These are phyloP conservation scores for Siniperca chuatsi DNA, from an alignment of 2,113 vertebrate species.

Conservation along the genomic window DNA sequence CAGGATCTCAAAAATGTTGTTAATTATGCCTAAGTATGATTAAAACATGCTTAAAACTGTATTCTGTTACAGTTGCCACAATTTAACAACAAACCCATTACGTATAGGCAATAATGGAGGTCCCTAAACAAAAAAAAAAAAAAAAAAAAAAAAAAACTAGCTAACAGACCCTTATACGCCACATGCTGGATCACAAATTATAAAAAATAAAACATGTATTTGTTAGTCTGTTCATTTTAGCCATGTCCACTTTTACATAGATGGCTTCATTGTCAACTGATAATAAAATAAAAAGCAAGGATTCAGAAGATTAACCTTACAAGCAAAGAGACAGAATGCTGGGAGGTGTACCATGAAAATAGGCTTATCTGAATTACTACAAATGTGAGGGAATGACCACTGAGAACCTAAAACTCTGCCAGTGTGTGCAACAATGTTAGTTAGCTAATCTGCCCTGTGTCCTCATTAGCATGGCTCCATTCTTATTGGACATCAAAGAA, in stretches of 20 bases:
- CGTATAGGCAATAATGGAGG: neutral
- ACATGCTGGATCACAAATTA: neutral
- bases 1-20: conserved; percentile 23
- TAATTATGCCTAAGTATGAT: neutral
- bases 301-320: neutral
- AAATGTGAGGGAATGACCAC: neutral
- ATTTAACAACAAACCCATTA: neutral
- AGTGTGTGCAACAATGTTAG: conserved; percentile 1
- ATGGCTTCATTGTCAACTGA: neutral
- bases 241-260: neutral
- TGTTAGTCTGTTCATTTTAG: neutral
- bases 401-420: neutral
- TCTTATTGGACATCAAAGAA: conserved; percentile 24
- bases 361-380: neutral
- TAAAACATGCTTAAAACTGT: neutral
- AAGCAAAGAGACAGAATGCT: neutral
- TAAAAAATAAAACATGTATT: neutral
- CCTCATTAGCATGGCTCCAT: conserved; percentile 18
- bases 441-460: conserved; percentile 4
- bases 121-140: neutral
- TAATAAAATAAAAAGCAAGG: neutral
- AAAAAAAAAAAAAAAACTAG: no score
- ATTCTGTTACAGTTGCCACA: neutral
- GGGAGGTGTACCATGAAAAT: neutral
- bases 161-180: neutral